A percentile compares a stretch with the other conserved stretches of the same genome.
phyloP scores from a whole-genome alignment of 2,113 vertebrate species.

The Diadophis punctatus region DNA sequence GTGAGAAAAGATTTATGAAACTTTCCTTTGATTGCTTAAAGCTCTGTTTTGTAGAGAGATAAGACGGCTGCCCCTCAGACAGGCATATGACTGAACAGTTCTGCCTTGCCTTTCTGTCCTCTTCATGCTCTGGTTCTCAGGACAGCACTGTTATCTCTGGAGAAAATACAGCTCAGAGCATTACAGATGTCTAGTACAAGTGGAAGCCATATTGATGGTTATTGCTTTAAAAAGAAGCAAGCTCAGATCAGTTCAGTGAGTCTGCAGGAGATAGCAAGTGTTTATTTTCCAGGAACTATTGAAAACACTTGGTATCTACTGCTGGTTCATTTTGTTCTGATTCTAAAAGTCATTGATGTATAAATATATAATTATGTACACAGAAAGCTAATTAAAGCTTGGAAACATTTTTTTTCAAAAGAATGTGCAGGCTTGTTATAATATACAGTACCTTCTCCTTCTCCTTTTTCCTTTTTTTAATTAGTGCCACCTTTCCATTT shows the following conservation, averaged over 20 bases:
- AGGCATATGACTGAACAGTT: constrained; percentile 54
- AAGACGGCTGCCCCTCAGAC: constrained; percentile 58
- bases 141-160: constrained; percentile 63
- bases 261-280: constrained; percentile 51
- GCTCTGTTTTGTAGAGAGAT: constrained; percentile 63
- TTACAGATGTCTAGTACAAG: constrained; percentile 69
- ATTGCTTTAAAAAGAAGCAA: constrained; percentile 57
- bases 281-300: constrained; percentile 40
- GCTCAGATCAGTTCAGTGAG: constrained; percentile 53
- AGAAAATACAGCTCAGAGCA: constrained; percentile 70
- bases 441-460: background rate
- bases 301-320: constrained; percentile 33
- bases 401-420: constrained; percentile 10
- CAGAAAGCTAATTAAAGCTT: constrained; percentile 10
- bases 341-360: constrained; percentile 26
- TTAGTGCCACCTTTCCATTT: background rate
- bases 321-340: constrained; percentile 30
- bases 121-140: constrained; percentile 59
- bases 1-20: constrained; percentile 60
- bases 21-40: constrained; percentile 53
- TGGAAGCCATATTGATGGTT: constrained; percentile 71
- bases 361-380: background rate
- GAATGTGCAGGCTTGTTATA: background rate
- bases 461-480: background rate
- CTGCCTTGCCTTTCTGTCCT: constrained; percentile 63